Evolutionary conservation across 1,140 invertebrate genomes (phyloP).

Genomic region (Lepidurus arcticus): DNA sequence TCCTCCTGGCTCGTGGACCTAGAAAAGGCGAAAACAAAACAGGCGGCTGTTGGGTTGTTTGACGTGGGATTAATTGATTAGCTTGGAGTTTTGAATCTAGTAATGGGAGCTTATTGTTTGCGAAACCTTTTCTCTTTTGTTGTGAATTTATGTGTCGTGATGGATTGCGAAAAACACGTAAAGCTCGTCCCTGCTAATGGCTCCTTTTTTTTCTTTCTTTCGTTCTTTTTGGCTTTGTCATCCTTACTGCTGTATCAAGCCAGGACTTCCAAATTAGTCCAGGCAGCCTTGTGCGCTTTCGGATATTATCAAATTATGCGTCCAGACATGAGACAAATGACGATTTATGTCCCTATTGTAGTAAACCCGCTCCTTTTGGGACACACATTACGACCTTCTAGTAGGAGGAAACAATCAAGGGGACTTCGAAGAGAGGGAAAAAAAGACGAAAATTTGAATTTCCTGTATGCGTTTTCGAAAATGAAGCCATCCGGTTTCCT

Average conservation of each 20-base stretch:
- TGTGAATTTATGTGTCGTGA: no score
- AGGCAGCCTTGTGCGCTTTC: background rate
- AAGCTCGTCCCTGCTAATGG: no score
- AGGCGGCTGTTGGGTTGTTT: background rate
- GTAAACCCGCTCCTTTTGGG: background rate
- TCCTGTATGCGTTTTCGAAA: constrained; percentile 12
- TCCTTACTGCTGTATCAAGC: no score
- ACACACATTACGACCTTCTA: background rate
- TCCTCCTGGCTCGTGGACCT: constrained; percentile 32
- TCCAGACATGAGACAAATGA: background rate
- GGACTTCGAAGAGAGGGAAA: background rate
- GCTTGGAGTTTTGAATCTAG: no score
- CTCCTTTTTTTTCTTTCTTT: no score
- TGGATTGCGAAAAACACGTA: no score
- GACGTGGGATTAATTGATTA: background rate
- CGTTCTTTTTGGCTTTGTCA: no score
- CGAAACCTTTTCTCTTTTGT: no score
- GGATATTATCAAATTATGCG: constrained; percentile 16
- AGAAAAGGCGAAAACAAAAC: constrained; percentile 14
- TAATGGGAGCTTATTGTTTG: no score
- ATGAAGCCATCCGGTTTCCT: constrained; percentile 21
- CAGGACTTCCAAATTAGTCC: background rate
- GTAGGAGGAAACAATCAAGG: background rate
- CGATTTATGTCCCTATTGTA: constrained; percentile 7
- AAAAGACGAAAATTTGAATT: background rate